Conservation (phyloP, 2,113 vertebrate species). For the Galemys pyrenaicus region DNA sequence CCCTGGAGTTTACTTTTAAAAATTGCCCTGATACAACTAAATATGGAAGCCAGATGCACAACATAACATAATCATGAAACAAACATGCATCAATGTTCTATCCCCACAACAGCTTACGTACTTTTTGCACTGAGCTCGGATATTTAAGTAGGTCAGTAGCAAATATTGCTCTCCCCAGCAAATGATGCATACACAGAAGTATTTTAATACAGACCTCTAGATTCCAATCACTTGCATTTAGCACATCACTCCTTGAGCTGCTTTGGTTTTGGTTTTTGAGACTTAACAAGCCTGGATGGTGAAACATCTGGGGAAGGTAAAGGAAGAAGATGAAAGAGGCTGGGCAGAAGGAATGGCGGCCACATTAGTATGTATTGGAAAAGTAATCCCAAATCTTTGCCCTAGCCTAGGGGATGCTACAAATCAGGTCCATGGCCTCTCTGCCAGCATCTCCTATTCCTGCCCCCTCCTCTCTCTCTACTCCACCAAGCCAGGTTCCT, state of each 20-base stretch:
- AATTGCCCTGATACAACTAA: neutral
- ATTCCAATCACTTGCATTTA: neutral
- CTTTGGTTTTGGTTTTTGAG: neutral
- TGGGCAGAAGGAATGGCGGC: neutral
- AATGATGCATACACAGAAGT: neutral
- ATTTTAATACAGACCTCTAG: neutral
- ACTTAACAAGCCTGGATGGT: neutral
- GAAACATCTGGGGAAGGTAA: neutral
- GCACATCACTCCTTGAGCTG: neutral
- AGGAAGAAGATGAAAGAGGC: neutral
- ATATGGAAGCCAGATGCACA: neutral
- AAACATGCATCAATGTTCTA: neutral
- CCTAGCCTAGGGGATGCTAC: neutral
- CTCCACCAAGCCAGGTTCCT: neutral
- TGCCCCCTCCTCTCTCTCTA: neutral
- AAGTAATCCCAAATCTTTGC: neutral
- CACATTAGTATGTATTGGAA: neutral
- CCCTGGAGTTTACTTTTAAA: neutral
- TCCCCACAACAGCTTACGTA: neutral
- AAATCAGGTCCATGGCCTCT: neutral
- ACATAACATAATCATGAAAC: neutral
- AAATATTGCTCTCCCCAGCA: neutral
- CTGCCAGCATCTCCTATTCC: neutral
- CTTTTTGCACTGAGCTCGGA: neutral
- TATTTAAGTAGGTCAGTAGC: neutral